phyloP scores from a whole-genome alignment of 2,888 invertebrate species.

The Pyrgus malvae region DNA sequence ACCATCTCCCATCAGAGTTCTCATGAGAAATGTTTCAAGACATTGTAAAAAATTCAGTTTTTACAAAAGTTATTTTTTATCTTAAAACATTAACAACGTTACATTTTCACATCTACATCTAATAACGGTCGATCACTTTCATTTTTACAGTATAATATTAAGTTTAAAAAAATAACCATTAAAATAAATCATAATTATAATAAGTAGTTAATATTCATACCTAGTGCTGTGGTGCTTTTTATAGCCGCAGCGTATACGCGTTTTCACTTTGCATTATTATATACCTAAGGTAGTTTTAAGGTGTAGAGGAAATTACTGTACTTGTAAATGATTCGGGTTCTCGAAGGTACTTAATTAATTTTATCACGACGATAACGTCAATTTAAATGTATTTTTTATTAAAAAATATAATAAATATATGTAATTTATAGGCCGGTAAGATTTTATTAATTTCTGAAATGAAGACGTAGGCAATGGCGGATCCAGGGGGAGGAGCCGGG shows the following conservation, averaged over 20 bases:
- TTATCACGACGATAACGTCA: no score
- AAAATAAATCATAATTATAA: constrained; percentile 19
- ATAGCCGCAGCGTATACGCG: not conserved
- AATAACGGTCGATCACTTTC: constrained; percentile 78
- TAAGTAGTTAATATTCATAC: constrained; percentile 33
- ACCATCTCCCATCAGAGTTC: constrained; percentile 64
- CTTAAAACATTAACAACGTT: constrained; percentile 85
- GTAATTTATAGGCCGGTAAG: no score
- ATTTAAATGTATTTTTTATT: no score
- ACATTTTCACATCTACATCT: constrained; percentile 80
- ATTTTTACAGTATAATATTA: constrained; percentile 62
- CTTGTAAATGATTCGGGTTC: no score
- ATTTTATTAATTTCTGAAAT: no score
- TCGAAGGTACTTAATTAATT: no score
- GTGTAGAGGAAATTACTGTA: no score
- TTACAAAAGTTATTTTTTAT: constrained; percentile 86
- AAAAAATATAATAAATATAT: no score
- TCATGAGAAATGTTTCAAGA: constrained; percentile 85
- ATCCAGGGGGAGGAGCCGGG: no score
- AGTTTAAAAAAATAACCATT: constrained; percentile 72
- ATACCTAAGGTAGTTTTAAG: no score
- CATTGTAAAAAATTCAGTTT: constrained; percentile 85
- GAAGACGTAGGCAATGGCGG: no score
- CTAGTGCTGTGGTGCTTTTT: not conserved
- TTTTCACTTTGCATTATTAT: no score